A percentile compares a stretch with the other conserved stretches of the same genome.
These are phyloP conservation scores for Aplocera efformata DNA, from an alignment of 2,888 invertebrate genomes.

Conservation along the genomic window DNA sequence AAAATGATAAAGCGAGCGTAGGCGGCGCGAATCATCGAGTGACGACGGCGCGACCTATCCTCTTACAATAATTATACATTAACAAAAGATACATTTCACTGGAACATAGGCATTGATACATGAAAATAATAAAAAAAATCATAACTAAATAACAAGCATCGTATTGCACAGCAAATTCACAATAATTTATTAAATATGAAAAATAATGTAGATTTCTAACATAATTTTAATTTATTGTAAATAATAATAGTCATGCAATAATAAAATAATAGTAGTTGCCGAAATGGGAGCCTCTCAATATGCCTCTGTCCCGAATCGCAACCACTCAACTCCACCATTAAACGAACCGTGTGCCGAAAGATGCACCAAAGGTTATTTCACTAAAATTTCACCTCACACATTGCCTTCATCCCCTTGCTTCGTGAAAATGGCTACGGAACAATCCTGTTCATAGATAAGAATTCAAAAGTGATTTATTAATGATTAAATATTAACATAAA, in stretches of 20 bases:
- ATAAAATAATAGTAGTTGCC: slow-evolving; percentile 21
- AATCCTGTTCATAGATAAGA: slow-evolving; percentile 1
- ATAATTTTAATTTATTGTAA: slow-evolving; percentile 23
- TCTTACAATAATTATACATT: slow-evolving; percentile 26
- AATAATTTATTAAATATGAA: slow-evolving; percentile 67
- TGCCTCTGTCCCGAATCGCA: slow-evolving; percentile 13
- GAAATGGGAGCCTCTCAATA: slow-evolving; percentile 20
- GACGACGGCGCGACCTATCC: slow-evolving; percentile 13
- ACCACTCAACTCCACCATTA: neutral
- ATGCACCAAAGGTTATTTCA: neutral
- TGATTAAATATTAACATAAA: neutral
- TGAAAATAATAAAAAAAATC: slow-evolving; percentile 49
- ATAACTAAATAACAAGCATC: slow-evolving; percentile 76
- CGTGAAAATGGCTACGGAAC: slow-evolving; percentile 7
- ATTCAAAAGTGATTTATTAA: slow-evolving; percentile 2
- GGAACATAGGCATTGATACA: slow-evolving; percentile 46
- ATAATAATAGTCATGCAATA: slow-evolving; percentile 25
- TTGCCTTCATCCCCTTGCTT: slow-evolving; percentile 8
- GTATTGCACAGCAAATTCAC: slow-evolving; percentile 76
- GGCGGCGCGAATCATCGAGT: slow-evolving; percentile 5
- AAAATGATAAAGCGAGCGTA: slow-evolving; percentile 18
- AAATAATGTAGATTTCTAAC: slow-evolving; percentile 53
- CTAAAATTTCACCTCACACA: slow-evolving; percentile 12
- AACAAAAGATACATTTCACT: slow-evolving; percentile 39
- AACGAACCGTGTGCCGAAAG: neutral